Base-by-base conservation (phyloP, 37 sponge, comb jelly and placozoan genomes). In the Theonella swinhoei region DNA sequence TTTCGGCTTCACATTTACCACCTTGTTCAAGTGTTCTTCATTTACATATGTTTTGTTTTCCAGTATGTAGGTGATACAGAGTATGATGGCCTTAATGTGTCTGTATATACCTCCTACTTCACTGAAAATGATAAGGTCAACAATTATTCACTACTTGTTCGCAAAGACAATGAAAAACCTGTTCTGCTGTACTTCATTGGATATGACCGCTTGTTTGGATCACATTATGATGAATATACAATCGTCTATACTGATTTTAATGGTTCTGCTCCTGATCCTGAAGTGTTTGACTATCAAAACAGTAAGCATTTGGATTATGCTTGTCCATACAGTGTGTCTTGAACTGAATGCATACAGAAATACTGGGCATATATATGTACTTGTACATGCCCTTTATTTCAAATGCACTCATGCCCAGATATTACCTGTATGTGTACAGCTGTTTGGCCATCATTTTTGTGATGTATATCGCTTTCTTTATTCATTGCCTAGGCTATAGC, bases 201-300 rank as follows among this genome's bases (percentile, higher is more conserved):
- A 17, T 94, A 83, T 40, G 97, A 97, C 61, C 62, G 77, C 5
- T 85, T 97, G 54, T 83, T 97, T 42, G 97, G 97, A 0, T 97
- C 97, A 1, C 97, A 97, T 66, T 97, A 97, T 47, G 97, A 97
- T 62, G 74, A 94, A 74, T 97, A 97, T 70, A 39, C 64, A 20
- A 32, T 97, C 33, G 25, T 33, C 24, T 97, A 97, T 66, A 26
- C 34, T 70, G 37, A 3, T 3, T 85, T 88, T 60, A 39, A 19
- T 20, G 23, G 69, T 0, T 31, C 19, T 20, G 39, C 30, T 33
- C 72, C 75, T 74, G 79, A 93, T 37, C 28, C 84, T 20, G 42
- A 58, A 0, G 76, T 79, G 63, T 91, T 91, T 72, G 75, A 91
- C 9, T n/a, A 64, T 40, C 35, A 64, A 31, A 63, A 83, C 0